These are phyloP conservation scores for Drosophila mayaguana DNA, from an alignment of 2,888 invertebrate species.

Conservation along the genomic window DNA sequence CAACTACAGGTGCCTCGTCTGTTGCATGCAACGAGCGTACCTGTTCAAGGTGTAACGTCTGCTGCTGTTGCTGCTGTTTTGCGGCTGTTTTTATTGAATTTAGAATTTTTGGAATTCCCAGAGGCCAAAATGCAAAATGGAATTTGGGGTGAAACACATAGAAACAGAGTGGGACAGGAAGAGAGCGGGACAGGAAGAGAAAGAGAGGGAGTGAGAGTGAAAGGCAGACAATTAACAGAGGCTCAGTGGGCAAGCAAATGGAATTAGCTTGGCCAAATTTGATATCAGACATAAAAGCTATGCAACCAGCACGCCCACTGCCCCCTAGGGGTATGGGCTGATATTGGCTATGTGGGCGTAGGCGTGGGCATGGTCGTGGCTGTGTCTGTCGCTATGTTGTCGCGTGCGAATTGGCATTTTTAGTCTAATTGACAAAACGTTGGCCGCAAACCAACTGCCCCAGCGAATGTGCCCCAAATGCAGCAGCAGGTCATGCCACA, in stretches of 20 bases:
- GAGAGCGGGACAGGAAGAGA: not conserved
- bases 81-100: constrained; percentile 70
- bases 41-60: not conserved
- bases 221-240: constrained; percentile 37
- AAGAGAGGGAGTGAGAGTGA: not conserved
- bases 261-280: constrained; percentile 64
- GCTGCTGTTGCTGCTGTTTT: constrained; percentile 10
- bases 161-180: too few relatives aligned
- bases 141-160: not conserved
- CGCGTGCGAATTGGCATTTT: constrained; percentile 71
- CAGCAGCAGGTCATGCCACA: not conserved
- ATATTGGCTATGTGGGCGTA: constrained; percentile 2
- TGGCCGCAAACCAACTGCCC: constrained; percentile 17
- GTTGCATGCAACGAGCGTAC: constrained; percentile 10
- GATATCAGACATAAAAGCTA: constrained; percentile 52
- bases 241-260: constrained; percentile 47
- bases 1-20: constrained; percentile 5
- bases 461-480: constrained; percentile 43
- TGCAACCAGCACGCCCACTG: constrained; percentile 6
- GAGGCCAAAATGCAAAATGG: constrained; percentile 34
- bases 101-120: constrained; percentile 50
- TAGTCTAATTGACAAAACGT: constrained; percentile 63
- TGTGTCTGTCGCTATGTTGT: constrained; percentile 25
- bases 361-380: constrained; percentile 12
- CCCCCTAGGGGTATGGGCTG: not conserved